Evolutionary conservation across 2,113 vertebrate species (phyloP).

Genomic region (Todiramphus saurophagus): DNA sequence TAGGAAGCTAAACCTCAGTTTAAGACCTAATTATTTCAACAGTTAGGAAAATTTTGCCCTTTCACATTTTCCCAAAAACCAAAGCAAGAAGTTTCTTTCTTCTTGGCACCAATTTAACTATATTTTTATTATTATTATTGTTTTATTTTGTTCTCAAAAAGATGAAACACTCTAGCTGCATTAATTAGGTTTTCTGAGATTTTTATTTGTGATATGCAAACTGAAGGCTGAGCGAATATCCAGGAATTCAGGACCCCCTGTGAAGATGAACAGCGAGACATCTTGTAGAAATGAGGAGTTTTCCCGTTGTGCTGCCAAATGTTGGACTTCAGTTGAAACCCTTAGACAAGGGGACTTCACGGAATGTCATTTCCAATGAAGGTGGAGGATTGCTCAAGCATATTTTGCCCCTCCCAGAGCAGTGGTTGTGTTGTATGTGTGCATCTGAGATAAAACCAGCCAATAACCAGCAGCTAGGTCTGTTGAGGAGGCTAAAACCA

Average conservation of each 20-base stretch:
- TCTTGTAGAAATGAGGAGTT: neutral
- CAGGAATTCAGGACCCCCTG: neutral
- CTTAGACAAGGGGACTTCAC: neutral
- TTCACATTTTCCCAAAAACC: neutral
- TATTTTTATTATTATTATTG: neutral
- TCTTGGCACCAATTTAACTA: neutral
- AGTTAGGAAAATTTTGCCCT: neutral
- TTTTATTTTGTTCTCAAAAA: neutral
- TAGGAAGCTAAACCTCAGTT: neutral
- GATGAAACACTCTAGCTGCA: neutral
- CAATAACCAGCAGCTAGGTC: neutral
- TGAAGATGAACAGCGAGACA: neutral
- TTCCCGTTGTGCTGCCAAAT: neutral
- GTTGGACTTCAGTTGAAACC: neutral
- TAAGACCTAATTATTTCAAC: conserved; percentile 35
- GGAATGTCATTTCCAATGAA: neutral
- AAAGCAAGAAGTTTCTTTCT: neutral
- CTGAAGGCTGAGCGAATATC: neutral
- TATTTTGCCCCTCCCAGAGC: neutral
- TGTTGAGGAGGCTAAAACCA: neutral
- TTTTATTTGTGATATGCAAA: neutral
- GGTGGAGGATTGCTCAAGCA: neutral
- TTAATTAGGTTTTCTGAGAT: neutral
- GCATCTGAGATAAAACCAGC: neutral
- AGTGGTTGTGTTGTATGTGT: neutral